Conservation (phyloP, 2,113 vertebrate species). For the Centropristis striata region DNA sequence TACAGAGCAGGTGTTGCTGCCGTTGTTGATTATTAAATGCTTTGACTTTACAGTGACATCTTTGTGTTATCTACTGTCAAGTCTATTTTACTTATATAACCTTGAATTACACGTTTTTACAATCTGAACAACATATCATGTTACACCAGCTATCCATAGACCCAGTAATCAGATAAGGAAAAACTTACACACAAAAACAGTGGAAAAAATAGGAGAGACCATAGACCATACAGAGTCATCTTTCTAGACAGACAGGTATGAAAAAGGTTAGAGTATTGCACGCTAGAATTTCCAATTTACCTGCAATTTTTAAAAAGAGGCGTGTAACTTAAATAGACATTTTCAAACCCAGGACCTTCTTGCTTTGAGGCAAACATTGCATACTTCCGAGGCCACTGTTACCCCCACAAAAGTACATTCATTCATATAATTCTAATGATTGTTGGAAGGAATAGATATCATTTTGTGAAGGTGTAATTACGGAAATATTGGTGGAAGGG, state of each 20-base stretch:
- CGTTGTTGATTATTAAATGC: neutral
- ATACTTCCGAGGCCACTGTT: neutral
- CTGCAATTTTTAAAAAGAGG: neutral
- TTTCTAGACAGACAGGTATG: neutral
- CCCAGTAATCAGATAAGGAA: neutral
- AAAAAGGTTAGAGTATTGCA: neutral
- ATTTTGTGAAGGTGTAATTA: neutral
- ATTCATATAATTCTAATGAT: neutral
- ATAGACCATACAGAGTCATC: neutral
- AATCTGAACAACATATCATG: neutral
- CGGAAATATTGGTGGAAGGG: neutral
- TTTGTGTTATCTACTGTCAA: neutral
- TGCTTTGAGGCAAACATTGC: neutral
- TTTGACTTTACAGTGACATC: neutral
- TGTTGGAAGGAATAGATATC: neutral
- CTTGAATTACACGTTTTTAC: slow-evolving; percentile 14
- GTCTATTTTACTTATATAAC: neutral
- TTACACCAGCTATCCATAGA: neutral
- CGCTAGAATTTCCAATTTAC: neutral
- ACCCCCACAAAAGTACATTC: neutral
- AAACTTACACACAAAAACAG: neutral
- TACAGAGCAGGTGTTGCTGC: neutral
- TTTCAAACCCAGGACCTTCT: neutral
- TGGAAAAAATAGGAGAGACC: neutral
- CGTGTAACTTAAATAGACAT: neutral